Percentiles rank a stretch among this genome's conserved stretches.
Conservation (phyloP, 2,797 vertebrate species). For the Acrossocheilus fasciatus region DNA sequence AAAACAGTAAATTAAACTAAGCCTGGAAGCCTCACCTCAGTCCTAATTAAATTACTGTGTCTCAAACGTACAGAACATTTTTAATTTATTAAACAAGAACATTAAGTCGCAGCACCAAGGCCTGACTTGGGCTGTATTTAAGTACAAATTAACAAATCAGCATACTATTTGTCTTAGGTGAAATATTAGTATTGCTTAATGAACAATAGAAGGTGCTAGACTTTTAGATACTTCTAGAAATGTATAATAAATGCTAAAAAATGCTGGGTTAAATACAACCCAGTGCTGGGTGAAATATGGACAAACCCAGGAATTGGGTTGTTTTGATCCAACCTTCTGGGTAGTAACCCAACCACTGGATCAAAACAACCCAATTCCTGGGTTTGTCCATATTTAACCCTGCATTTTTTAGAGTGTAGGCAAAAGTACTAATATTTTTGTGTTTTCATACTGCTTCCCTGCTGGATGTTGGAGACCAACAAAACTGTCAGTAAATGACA, state of each 20-base stretch:
- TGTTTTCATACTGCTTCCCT: background rate
- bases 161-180: background rate
- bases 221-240: background rate
- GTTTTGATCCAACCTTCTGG: no score
- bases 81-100: constrained; percentile 47
- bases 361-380: no score
- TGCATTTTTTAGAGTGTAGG: no score
- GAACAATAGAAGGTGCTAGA: background rate
- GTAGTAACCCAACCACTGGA: no score
- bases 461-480: background rate
- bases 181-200: constrained; percentile 2
- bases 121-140: constrained; percentile 6
- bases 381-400: no score
- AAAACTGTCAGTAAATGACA: background rate
- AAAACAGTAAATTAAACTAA: constrained; percentile 48
- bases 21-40: constrained; percentile 38
- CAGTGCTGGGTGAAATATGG: no score
- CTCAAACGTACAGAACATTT: constrained; percentile 49
- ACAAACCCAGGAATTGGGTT: no score
- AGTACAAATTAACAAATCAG: constrained; percentile 1
- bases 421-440: background rate
- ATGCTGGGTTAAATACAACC: no score
- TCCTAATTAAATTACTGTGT: constrained; percentile 64
- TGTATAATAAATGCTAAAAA: background rate
- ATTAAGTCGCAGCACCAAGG: constrained; percentile 2